A percentile compares a stretch with the other conserved stretches of the same genome.
Conservation (phyloP, 2,797 vertebrate genomes). For the Setipinna tenuifilis region DNA sequence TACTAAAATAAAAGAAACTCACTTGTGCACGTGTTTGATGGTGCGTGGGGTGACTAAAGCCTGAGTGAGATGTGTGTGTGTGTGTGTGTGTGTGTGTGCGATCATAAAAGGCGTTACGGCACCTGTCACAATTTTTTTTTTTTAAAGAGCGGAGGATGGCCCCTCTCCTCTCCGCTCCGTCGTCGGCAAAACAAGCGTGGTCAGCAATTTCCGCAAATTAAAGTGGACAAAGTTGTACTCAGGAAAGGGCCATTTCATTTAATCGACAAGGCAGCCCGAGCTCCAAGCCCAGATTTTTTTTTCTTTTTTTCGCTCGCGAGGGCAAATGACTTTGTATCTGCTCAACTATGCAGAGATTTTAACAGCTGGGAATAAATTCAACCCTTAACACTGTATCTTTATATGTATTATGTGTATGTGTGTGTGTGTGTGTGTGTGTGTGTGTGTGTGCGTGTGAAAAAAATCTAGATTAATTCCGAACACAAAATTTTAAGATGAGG, state of each 20-base stretch:
- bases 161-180: too few relatives aligned
- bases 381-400: too few relatives aligned
- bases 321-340: conserved; percentile 50
- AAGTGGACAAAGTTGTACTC: conserved; percentile 44
- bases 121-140: conserved; percentile 44
- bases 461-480: not conserved
- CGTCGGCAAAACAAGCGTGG: conserved; percentile 41
- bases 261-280: conserved; percentile 47
- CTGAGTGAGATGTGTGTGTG: not conserved
- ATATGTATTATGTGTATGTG: too few relatives aligned
- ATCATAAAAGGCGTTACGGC: conserved; percentile 40
- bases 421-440: too few relatives aligned
- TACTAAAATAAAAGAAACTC: not conserved
- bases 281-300: conserved; percentile 39
- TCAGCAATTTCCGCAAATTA: conserved; percentile 59
- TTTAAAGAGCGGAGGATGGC: not conserved
- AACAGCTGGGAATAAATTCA: too few relatives aligned
- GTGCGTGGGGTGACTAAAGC: not conserved
- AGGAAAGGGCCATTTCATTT: conserved; percentile 53
- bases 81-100: too few relatives aligned
- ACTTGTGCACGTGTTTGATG: not conserved
- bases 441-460: too few relatives aligned
- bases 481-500: not conserved
- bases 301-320: too few relatives aligned
- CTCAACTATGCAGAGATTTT: not conserved